Evolutionary conservation across 1,140 invertebrate species (phyloP), one percentile per base, ranked within the genome.

Genomic region (Elymnias hypermnestra): DNA sequence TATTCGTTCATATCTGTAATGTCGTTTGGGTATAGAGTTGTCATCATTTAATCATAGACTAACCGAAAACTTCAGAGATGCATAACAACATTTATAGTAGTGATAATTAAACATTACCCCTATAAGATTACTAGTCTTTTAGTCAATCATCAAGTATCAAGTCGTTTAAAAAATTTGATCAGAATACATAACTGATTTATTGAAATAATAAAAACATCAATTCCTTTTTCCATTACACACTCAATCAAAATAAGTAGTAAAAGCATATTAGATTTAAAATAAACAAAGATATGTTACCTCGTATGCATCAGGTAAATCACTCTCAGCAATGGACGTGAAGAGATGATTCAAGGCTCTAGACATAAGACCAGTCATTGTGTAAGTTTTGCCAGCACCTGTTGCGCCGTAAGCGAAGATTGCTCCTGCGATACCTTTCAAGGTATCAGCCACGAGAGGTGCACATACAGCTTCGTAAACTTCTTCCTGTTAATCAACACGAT

Each of bases 361-460:
- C 95, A 97, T 97, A 23, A 97, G 92, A 0, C 96, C 96, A 0
- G 93, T 92, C 95, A 97, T 97, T 2, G 96, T 97, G 71, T 95
- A 91, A 0, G 96, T 97, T 85, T 97, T 98, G 6, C 95, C 95
- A 13, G 95, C 92, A 0, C 95, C 95, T 9, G 96, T 98, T 0
- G 96, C 94, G n/a, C 96, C 97, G 73, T 99, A 99, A 1, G 97
- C 97, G 84, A 99, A 98, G 0, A 98, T 95, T 0, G 97, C 97
- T 0, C 94, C 97, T 69, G 98, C 99, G 68, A 97, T 98, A 3
- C 97, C 98, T 31, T 90, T 88, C 0, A 99, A 81, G 0, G 98
- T 96, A 74, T 98, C 95, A 21, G 93, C 89, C 5, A 99, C 93
- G 0, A 98, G 86, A 1, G 94, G 90, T 58, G 94, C 95, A 48